Conservation (phyloP, 2,888 invertebrate species). For the Eristalis intricaria region DNA sequence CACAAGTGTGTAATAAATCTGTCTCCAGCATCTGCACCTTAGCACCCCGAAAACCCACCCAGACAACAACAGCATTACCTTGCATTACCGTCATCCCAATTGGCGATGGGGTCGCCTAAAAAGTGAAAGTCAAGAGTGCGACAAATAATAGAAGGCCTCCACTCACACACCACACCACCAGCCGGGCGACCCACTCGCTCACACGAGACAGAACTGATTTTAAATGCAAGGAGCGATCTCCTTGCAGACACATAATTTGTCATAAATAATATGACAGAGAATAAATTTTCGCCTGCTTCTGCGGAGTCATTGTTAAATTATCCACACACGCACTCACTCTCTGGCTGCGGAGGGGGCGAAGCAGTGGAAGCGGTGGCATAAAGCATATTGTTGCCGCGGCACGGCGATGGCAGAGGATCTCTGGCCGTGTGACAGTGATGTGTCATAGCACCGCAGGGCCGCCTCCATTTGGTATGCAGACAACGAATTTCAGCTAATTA, state of each 20-base stretch:
- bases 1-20: slow-evolving; percentile 60
- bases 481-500: slow-evolving; percentile 59
- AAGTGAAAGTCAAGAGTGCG: slow-evolving; percentile 58
- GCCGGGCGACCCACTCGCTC: not conserved
- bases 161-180: not conserved
- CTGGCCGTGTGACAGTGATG: slow-evolving; percentile 48
- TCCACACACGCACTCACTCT: not conserved
- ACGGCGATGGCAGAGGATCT: slow-evolving; percentile 12
- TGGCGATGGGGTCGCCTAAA: not conserved
- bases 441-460: slow-evolving; percentile 2
- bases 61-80: slow-evolving; percentile 30
- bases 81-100: slow-evolving; percentile 32
- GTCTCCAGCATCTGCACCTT: slow-evolving; percentile 40
- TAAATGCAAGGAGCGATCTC: slow-evolving; percentile 55
- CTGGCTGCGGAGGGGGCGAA: not conserved
- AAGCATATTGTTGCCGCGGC: slow-evolving; percentile 32
- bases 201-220: slow-evolving; percentile 25
- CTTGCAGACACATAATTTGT: slow-evolving; percentile 65
- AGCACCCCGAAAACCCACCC: not conserved
- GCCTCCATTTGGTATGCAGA: slow-evolving; percentile 59
- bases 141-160: not conserved
- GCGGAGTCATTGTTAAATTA: slow-evolving; percentile 64
- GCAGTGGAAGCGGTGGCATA: no score
- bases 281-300: slow-evolving; percentile 63
- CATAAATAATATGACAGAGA: slow-evolving; percentile 65